These are phyloP conservation scores for Phalacrocorax aristotelis DNA, from an alignment of 2,113 vertebrate species.

Conservation along the genomic window DNA sequence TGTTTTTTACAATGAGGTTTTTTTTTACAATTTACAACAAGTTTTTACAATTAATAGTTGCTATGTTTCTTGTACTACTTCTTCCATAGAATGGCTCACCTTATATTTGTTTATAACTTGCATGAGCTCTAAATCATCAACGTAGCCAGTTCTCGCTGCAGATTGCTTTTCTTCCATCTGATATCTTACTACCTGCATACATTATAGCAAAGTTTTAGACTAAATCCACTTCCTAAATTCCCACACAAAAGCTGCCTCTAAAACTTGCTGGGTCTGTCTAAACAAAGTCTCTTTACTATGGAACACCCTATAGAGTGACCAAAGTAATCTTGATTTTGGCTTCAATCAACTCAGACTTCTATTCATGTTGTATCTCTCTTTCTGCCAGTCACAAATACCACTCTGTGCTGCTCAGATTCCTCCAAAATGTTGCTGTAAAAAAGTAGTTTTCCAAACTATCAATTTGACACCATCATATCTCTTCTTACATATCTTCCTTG, in stretches of 20 bases:
- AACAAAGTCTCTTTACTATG: neutral
- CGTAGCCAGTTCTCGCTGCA: accelerated
- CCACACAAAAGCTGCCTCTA: neutral
- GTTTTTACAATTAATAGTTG: neutral
- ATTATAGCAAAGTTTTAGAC: neutral
- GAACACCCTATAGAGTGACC: neutral
- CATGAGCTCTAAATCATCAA: neutral
- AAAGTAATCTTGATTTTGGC: neutral
- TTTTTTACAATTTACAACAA: neutral
- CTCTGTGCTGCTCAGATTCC: neutral
- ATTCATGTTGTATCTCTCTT: neutral
- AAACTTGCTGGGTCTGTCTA: neutral
- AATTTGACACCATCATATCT: neutral
- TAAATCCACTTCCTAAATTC: neutral
- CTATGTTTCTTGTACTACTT: neutral
- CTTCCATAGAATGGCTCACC: neutral
- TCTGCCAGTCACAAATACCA: neutral
- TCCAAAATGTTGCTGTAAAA: neutral
- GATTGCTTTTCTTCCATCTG: neutral
- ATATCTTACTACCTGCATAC: neutral
- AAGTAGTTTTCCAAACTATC: neutral
- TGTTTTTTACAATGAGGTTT: accelerated
- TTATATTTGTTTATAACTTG: neutral
- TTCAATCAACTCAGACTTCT: neutral
- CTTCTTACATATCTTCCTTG: neutral